Evolutionary conservation across 2,113 vertebrate genomes (phyloP).

Genomic region (Bostrychus sinensis): DNA sequence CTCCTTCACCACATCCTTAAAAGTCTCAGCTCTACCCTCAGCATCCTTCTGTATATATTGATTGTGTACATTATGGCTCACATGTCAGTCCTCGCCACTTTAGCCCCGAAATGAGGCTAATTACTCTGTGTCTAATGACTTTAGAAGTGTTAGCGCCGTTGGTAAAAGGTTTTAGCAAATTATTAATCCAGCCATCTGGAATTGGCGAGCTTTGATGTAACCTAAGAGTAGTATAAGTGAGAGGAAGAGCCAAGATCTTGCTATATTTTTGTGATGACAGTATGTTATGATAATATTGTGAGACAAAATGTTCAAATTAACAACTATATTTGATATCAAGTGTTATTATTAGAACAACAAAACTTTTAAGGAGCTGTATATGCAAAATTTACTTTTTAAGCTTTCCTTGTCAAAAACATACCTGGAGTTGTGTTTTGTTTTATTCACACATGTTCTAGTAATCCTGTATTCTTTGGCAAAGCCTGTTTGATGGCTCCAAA

Average conservation of each 20-base stretch:
- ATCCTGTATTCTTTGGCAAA: too few species aligned
- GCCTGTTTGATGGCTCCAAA: too few species aligned
- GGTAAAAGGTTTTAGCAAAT: conserved; percentile 1
- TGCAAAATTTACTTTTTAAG: too few species aligned
- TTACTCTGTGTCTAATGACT: neutral
- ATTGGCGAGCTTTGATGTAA: neutral
- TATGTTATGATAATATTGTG: too few species aligned
- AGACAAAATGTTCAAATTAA: too few species aligned
- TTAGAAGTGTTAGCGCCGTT: neutral
- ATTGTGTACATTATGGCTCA: neutral
- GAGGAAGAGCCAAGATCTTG: neutral
- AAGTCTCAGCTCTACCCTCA: neutral
- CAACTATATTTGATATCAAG: too few species aligned
- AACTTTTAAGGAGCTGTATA: too few species aligned
- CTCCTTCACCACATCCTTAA: neutral
- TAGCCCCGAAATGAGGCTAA: neutral
- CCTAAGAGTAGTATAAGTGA: neutral
- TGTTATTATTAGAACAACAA: too few species aligned
- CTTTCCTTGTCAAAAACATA: too few species aligned
- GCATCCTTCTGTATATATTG: neutral
- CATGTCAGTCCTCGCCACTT: neutral
- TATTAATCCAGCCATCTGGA: conserved; percentile 1
- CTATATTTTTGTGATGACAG: neutral
- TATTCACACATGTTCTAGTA: too few species aligned
- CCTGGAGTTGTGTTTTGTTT: too few species aligned